A percentile compares a stretch with the other conserved stretches of the same genome.
phyloP scores from a whole-genome alignment of 2,888 invertebrate genomes.

The Melanophora roralis region DNA sequence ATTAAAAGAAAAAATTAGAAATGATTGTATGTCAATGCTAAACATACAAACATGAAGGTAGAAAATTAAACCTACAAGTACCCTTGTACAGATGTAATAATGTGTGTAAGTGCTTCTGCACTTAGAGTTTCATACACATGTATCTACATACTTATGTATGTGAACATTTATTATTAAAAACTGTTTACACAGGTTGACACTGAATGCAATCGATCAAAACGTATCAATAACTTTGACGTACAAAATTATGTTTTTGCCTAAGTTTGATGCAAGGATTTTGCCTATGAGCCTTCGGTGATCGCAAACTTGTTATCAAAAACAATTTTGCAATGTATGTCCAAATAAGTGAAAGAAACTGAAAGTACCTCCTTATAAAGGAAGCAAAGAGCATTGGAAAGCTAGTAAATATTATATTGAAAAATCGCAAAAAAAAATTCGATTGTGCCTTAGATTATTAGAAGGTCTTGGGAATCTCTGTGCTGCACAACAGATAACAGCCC shows the following conservation, averaged over 20 bases:
- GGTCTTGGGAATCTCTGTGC: no score
- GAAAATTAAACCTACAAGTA: not conserved
- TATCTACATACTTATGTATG: not conserved
- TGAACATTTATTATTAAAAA: not conserved
- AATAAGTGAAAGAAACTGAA: no score
- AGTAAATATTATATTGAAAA: no score
- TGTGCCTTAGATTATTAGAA: no score
- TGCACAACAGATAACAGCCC: no score
- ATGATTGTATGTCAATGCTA: constrained; percentile 6
- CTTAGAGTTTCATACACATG: not conserved
- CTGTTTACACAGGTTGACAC: constrained; percentile 45
- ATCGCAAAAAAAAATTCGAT: no score
- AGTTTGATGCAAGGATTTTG: not conserved
- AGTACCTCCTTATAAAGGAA: no score
- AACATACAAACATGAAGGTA: constrained; percentile 44
- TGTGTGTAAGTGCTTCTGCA: not conserved
- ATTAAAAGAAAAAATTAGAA: not conserved
- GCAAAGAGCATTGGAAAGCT: no score
- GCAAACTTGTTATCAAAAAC: no score
- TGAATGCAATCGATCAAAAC: constrained; percentile 58
- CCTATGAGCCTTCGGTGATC: not conserved
- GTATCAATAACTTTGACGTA: constrained; percentile 58
- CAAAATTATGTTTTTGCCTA: constrained; percentile 55
- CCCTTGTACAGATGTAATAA: not conserved
- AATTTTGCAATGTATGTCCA: no score